Evolutionary conservation across 2,113 vertebrate species (phyloP).

Genomic region (Rissa tridactyla): DNA sequence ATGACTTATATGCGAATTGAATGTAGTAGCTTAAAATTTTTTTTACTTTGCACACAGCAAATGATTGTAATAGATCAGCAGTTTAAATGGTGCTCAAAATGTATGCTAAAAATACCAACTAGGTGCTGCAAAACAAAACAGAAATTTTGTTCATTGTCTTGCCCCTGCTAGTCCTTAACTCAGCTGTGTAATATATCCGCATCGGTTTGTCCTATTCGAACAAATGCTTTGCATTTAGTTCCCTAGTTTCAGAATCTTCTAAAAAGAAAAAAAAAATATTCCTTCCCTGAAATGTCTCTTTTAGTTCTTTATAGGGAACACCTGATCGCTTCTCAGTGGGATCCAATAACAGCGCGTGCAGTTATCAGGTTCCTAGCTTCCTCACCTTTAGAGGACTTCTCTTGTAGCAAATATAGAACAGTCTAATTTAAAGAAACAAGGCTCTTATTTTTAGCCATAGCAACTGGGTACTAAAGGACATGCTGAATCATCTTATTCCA

Average conservation of each 20-base stretch:
- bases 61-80: neutral
- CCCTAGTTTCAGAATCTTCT: neutral
- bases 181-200: neutral
- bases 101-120: neutral
- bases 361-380: neutral
- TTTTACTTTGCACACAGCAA: neutral
- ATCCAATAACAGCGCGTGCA: fast-evolving
- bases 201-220: neutral
- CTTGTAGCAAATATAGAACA: neutral
- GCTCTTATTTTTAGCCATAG: neutral
- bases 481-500: neutral
- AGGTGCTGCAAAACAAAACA: neutral
- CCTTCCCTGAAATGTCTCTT: neutral
- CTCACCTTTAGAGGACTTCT: neutral
- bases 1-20: neutral
- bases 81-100: neutral
- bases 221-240: neutral
- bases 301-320: neutral
- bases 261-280: neutral
- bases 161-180: neutral
- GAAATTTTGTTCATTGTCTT: neutral
- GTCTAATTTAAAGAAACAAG: neutral
- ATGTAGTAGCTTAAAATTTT: neutral
- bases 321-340: neutral
- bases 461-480: neutral